Conservation (phyloP, 2,888 invertebrate species). For the Oxyteleia sp. region DNA sequence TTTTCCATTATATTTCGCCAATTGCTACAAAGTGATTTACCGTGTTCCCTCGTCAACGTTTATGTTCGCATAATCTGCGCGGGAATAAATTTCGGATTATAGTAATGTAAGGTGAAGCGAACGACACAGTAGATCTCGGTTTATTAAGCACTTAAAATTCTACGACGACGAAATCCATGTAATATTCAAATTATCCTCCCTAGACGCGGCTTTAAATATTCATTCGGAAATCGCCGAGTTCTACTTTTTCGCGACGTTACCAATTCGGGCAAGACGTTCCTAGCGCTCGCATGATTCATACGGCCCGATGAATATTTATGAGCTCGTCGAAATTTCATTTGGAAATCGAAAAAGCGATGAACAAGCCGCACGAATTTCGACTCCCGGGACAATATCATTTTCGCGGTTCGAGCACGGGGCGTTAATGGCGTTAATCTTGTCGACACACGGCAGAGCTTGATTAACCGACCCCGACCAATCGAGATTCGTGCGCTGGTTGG, state of each 20-base stretch:
- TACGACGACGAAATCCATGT: conserved; percentile 48
- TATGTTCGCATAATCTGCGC: conserved; percentile 38
- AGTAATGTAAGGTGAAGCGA: conserved; percentile 37
- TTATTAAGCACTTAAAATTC: conserved; percentile 60
- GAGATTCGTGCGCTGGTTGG: conserved; percentile 68
- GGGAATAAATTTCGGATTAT: conserved; percentile 53
- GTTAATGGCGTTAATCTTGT: conserved; percentile 83
- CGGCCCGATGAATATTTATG: conserved; percentile 31
- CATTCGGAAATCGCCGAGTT: conserved; percentile 31
- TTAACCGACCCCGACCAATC: conserved; percentile 77
- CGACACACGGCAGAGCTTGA: conserved; percentile 76
- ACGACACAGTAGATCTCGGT: conserved; percentile 40
- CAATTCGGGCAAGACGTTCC: conserved; percentile 29
- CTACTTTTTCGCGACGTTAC: conserved; percentile 44
- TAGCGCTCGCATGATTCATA: conserved; percentile 17
- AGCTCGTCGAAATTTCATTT: not conserved
- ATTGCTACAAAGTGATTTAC: conserved; percentile 54
- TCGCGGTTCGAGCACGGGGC: conserved; percentile 26
- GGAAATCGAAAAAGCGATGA: not conserved
- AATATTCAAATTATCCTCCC: conserved; percentile 54
- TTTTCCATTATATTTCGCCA: conserved; percentile 10
- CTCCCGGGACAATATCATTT: conserved; percentile 28
- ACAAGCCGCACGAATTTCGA: not conserved
- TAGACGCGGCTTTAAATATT: conserved; percentile 35
- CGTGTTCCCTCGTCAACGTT: conserved; percentile 37